Evolutionary conservation across 1,140 invertebrate species (phyloP), one percentile per base, ranked within the genome.

Genomic region (Zophobas atratus): DNA sequence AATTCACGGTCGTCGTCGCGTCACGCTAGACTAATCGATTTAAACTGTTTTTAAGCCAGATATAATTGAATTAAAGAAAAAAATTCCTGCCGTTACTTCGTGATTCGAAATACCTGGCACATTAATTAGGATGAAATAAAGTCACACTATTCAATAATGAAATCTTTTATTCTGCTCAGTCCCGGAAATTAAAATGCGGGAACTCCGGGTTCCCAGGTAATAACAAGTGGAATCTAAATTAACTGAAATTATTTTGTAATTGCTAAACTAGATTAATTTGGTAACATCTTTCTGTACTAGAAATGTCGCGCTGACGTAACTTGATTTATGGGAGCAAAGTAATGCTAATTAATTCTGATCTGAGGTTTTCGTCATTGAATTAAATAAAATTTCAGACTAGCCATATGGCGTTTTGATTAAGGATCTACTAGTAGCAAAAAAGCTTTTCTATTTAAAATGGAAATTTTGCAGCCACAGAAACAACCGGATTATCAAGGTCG

Each of bases 261-360:
- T 46, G 3, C 3, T 46, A 3, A 3, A 46, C 8, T 46, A 46
- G 43, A 4, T 46, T 46, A 46, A 46, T 46, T 46, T 46, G 3
- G 43, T 46, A 46, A 46, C 43, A 46, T 3, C 8, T 8, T 46
- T 46, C 8, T 46, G 3, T 46, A 46, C 3, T 20, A 4, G 49
- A 51, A 51, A 51, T 5, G 49, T 51, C 49, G 6, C 49, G 4
- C 49, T 51, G 49, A 51, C 20, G 49, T 20, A 51, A 51, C 43
- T 51, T 4, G 2, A 51, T 20, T 51, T n/a, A 51, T 20, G 49
- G 49, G 49, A 51, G 3, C 49, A 51, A 51, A 51, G 49, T n/a
- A 51, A 51, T 20, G n/a, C n/a, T 51, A 46, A 46, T 46, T 46
- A 46, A 46, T 46, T 3, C 3, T 4, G 43, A 46, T 46, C 6